Percentiles rank a stretch among this genome's conserved stretches.
These are phyloP conservation scores for Forbesichthys agassizii DNA, from an alignment of 2,113 vertebrate species.

Conservation along the genomic window DNA sequence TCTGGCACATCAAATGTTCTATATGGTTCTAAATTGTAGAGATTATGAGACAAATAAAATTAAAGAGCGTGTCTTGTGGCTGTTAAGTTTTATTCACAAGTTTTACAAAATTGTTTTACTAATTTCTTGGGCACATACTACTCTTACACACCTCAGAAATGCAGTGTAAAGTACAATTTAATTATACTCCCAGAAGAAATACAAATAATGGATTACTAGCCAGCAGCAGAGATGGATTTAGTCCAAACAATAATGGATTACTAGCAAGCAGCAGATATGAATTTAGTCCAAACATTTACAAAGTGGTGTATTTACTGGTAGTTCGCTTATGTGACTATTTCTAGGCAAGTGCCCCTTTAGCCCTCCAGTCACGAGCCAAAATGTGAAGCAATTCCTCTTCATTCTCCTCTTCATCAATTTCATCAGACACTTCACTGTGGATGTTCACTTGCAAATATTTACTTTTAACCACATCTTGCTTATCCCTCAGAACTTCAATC, in stretches of 20 bases:
- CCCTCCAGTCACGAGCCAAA: slow-evolving; percentile 90
- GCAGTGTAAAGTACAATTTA: slow-evolving; percentile 6
- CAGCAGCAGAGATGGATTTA: background rate
- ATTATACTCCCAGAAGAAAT: background rate
- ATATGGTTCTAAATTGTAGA: no score
- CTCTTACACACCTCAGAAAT: slow-evolving; percentile 22
- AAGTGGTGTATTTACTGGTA: background rate
- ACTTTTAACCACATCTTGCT: slow-evolving; percentile 82
- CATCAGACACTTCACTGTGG: slow-evolving; percentile 50
- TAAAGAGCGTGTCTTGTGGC: background rate
- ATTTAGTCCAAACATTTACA: background rate
- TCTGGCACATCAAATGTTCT: no score
- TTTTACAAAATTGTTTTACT: background rate
- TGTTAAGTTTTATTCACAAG: background rate
- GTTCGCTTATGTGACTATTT: background rate
- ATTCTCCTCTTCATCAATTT: slow-evolving; percentile 84
- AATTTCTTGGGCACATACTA: background rate
- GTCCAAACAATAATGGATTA: no score
- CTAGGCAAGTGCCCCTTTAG: slow-evolving; percentile 90
- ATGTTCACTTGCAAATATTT: slow-evolving; percentile 67
- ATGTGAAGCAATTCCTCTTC: slow-evolving; percentile 89
- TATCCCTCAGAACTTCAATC: slow-evolving; percentile 87
- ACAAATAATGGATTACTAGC: slow-evolving; percentile 19
- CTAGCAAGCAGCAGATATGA: no score
- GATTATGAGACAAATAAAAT: background rate